phyloP scores from a whole-genome alignment of 2,797 vertebrate genomes.

The Nannoperca australis region DNA sequence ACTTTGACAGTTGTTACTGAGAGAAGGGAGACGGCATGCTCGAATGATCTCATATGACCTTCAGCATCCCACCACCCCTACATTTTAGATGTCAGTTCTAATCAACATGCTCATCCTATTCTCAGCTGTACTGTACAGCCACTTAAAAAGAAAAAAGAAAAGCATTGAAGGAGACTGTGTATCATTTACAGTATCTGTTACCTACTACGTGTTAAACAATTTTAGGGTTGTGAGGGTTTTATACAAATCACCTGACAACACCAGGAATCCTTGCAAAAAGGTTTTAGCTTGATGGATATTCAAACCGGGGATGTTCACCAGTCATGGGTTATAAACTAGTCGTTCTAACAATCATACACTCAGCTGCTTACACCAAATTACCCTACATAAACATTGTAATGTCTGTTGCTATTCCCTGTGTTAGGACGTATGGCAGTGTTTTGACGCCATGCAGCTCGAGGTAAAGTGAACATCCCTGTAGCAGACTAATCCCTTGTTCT shows the following conservation, averaged over 20 bases:
- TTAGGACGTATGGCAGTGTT: conserved; percentile 51
- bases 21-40: conserved; percentile 64
- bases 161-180: conserved; percentile 14
- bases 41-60: conserved; percentile 75
- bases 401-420: conserved; percentile 30
- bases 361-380: conserved; percentile 58
- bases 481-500: conserved; percentile 80
- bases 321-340: conserved; percentile 37
- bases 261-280: conserved; percentile 23
- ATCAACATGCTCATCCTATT: conserved; percentile 63
- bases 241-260: conserved; percentile 31
- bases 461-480: conserved; percentile 79
- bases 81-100: conserved; percentile 61
- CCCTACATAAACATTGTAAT: conserved; percentile 53
- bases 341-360: conserved; percentile 36
- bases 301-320: conserved; percentile 34
- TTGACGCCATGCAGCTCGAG: conserved; percentile 67
- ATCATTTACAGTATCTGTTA: background rate
- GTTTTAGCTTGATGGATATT: conserved; percentile 30
- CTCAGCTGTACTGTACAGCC: conserved; percentile 23
- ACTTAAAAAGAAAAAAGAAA: conserved; percentile 17
- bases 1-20: conserved; percentile 56
- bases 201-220: conserved; percentile 2
- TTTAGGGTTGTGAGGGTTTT: conserved; percentile 13
- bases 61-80: conserved; percentile 62